Base-by-base conservation (phyloP, 2,113 vertebrate genomes). In the Phylloscopus trochilus region DNA sequence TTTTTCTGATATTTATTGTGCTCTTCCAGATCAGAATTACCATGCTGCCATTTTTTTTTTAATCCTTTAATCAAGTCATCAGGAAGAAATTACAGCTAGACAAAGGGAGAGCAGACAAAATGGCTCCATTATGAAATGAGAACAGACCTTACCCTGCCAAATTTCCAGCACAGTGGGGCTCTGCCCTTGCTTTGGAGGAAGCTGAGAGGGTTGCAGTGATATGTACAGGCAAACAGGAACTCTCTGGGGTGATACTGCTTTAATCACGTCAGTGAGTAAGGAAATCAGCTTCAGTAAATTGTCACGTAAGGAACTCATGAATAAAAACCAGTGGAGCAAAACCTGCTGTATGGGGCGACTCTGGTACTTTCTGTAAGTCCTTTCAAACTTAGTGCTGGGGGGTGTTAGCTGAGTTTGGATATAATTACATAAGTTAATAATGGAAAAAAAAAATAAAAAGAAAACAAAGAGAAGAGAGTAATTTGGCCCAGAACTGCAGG, bases 261-360 rank as follows among this genome's bases (percentile, higher is more conserved):
- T 89, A 88, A 77, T 93, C 92, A 93, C 11, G 17, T 93, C 75
- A 86, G 55, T n/a, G 44, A 73, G 53, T 82, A 95, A 62, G 83
- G 90, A 52, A 95, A 87, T 60, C 53, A 49, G 39, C 43, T 37
- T 53, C 2, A 23, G 44, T n/a, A 81, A 80, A 76, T 91, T 95
- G 58, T 90, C 59, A 44, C 16, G 4, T 26, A 86, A 59, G 0
- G 0, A 77, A 24, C 47, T 92, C 43, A 35, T 43, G 47, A 94
- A 82, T 75, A 87, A 96, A 94, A 81, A 39, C 7, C 69, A 87
- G 24, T 68, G 58, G 73, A 95, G 41, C 46, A 84, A 91, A 94
- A 37, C 53, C 46, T 59, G 55, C 67, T 86, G 7, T 19, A 23
- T 4, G 6, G 53, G 31, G 13, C 11, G 1, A 83, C 1, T 3